Base-by-base conservation (phyloP, 2,113 vertebrate species). In the Picathartes gymnocephalus region DNA sequence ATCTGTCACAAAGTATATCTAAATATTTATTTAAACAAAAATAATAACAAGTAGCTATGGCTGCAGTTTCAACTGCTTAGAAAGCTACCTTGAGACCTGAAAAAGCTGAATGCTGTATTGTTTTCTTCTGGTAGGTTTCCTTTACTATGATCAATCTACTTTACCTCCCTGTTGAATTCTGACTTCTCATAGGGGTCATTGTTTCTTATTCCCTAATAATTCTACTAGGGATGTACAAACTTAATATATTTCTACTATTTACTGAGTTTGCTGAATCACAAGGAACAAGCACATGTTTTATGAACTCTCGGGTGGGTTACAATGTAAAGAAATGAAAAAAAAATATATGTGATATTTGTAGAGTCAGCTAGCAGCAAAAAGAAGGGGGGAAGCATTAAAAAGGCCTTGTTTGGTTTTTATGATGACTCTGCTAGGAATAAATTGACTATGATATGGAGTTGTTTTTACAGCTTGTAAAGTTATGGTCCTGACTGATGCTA, bases 271-370 rank as follows among this genome's bases (percentile, higher is more conserved):
- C 35, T 0, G 0, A 90, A 92, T 91, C 84, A 87, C 50, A 89
- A 62, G 70, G 51, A 97, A 77, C 66, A 81, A 50, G n/a, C 27
- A 62, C 45, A 61, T 69, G 73, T 77, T 96, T 96, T 94, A 82
- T 85, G 65, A 95, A 92, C 57, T 87, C 87, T 91, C 89, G 57
- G 31, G 73, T 85, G 84, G 15, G 48, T 90, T 93, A 57, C 68
- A 83, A 23, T 23, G 35, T 69, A 89, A 90, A 92, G 69, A 79
- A 93, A 95, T 93, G 40, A 81, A 92, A 96, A 92, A 96, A 87
- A 81, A 97, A 72, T 66, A 47, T 48, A 72, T 58, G 60, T 53
- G n/a, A 61, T 95, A 93, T 86, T 64, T 27, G 23, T 85, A 80
- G 51, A 88, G 70, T 82, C 58, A 86, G 44, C 65, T 93, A 90